Evolutionary conservation across 2,797 vertebrate species (phyloP).

Genomic region (Tapera naevia): DNA sequence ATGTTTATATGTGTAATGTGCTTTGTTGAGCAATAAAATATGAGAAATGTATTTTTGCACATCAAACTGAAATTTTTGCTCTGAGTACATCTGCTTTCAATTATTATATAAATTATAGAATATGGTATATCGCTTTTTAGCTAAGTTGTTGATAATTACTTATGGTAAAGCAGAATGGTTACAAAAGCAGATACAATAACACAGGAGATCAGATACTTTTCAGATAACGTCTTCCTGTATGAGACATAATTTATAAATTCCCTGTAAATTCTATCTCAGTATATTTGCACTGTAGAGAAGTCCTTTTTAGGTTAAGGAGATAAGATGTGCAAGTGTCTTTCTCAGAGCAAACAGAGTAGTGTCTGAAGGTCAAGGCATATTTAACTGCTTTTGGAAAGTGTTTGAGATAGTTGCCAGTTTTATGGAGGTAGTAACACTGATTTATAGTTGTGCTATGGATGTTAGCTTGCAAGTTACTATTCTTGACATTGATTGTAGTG

Average conservation of each 20-base stretch:
- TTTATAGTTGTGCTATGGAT: neutral
- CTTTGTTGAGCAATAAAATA: conserved; percentile 53
- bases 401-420: neutral
- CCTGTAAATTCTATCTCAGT: neutral
- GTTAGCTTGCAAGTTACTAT: neutral
- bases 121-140: neutral
- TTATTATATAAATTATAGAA: neutral
- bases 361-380: neutral
- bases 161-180: neutral
- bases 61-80: conserved; percentile 26
- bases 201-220: neutral
- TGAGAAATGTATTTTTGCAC: conserved; percentile 1
- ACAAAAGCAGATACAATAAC: neutral
- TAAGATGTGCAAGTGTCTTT: neutral
- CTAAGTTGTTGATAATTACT: neutral
- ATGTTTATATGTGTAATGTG: conserved; percentile 38
- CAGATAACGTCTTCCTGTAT: neutral
- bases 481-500: neutral
- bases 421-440: neutral
- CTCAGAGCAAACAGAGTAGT: neutral
- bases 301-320: neutral
- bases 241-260: neutral
- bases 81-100: neutral
- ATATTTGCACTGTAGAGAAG: neutral
- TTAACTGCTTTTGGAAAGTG: neutral